Evolutionary conservation across 2,888 invertebrate species (phyloP).

Genomic region (Cylindroiulus punctatus): DNA sequence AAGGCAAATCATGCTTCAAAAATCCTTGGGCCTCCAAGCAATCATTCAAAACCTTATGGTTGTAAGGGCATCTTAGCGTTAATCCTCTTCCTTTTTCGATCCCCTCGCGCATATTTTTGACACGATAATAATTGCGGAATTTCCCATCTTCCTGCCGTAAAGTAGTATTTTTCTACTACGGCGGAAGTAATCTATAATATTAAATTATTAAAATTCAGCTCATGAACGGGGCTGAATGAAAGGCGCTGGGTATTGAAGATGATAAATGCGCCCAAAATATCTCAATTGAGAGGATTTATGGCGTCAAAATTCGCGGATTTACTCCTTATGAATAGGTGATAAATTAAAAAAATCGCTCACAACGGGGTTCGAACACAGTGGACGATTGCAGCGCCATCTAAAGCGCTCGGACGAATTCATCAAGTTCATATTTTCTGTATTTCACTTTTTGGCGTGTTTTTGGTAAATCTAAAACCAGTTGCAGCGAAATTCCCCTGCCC

Average conservation of each 20-base stretch:
- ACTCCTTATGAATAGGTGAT: conserved; percentile 11
- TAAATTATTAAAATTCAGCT: conserved; percentile 34
- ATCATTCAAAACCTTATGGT: neutral
- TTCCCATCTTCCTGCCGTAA: neutral
- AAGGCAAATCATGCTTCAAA: no score
- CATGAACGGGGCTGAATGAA: conserved; percentile 4
- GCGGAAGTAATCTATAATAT: conserved; percentile 38
- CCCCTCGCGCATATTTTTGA: neutral
- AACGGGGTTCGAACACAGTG: neutral
- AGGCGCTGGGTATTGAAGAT: conserved; percentile 17
- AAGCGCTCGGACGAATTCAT: neutral
- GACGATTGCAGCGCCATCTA: neutral
- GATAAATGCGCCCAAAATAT: conserved; percentile 33
- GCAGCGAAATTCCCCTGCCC: no score
- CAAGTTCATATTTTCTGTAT: no score
- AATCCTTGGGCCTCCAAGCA: neutral
- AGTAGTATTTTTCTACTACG: neutral
- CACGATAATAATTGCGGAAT: conserved; percentile 21
- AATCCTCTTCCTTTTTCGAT: conserved; percentile 1
- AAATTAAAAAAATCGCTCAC: neutral
- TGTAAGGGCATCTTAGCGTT: neutral
- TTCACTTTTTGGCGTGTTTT: no score
- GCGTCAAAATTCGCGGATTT: conserved; percentile 21
- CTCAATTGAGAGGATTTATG: conserved; percentile 36
- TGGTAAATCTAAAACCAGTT: no score